Base-by-base conservation (phyloP, 35 echinoderm and acorn worm genomes). In the Lytechinus variegatus region DNA sequence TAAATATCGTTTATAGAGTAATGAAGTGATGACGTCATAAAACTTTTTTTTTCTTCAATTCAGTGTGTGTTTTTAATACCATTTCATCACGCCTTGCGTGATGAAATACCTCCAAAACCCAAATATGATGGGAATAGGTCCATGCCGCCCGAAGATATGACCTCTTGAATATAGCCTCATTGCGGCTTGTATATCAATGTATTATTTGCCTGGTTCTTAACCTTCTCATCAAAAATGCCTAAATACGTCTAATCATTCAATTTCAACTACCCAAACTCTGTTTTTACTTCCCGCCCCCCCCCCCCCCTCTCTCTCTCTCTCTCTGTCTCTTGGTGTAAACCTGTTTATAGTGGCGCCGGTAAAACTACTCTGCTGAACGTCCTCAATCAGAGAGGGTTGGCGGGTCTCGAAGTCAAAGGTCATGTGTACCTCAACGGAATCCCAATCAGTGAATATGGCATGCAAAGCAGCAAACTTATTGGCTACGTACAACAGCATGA, bases 401-500 rank as follows among this genome's bases (percentile, higher is more conserved):
- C 54, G 53, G 95, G 93, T 27, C 86, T 97, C 19, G 95, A 95
- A 12, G 96, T 97, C 1, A 54, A 95, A 27, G 96, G 96, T 92
- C 92, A 95, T 14, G 95, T 97, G 29, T 55, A 95, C 13, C 54
- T 95, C 55, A 97, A 97, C 51, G 96, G 96, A 11, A 95, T 91
- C 19, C 96, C 96, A 52, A 88, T 96, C 53, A 89, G 88, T 0
- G 44, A 55, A 27, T 58, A 92, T 86, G 96, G 94, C 19, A 87
- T 27, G 56, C 29, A 57, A 51, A 94, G 87, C 29, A 86, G 96
- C 52, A 54, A 94, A 2, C 87, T 96, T 86, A 54, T 96, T 29
- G 96, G 95, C 28, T 97, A 95, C 92, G 96, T 97, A 9, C 96
- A 97, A 72, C 96, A 97, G n/a, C 96, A 97, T 66, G 96, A 95